A percentile compares a stretch with the other conserved stretches of the same genome.
Evolutionary conservation across 2,888 invertebrate species (phyloP).

Genomic region (Oscheius sp.): DNA sequence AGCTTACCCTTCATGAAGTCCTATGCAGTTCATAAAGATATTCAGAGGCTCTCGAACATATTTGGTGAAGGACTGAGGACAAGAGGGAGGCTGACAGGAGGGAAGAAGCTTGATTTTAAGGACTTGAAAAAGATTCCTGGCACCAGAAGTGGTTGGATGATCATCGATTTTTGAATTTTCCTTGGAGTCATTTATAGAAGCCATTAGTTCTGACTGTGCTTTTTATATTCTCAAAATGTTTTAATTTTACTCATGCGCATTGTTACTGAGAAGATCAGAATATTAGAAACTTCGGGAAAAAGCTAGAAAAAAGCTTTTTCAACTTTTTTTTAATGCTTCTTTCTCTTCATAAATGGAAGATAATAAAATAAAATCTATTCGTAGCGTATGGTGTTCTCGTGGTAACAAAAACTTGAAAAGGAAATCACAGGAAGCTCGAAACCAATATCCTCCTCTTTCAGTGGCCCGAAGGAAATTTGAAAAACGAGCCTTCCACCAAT

Average conservation of each 20-base stretch:
- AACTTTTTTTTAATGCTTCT: background rate
- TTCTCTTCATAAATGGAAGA: no score
- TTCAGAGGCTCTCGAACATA: background rate
- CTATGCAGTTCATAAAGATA: background rate
- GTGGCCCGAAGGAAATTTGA: no score
- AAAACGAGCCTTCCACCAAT: no score
- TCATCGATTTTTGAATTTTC: background rate
- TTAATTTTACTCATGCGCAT: background rate
- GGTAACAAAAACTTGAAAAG: no score
- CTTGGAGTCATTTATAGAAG: background rate
- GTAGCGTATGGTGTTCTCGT: no score
- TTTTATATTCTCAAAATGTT: no score
- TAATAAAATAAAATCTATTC: no score
- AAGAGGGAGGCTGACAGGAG: background rate
- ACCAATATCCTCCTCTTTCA: no score
- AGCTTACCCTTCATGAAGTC: background rate
- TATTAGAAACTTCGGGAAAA: background rate
- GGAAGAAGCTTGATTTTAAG: constrained; percentile 4
- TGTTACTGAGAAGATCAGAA: background rate
- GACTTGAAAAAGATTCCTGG: constrained; percentile 6
- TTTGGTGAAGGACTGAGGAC: background rate
- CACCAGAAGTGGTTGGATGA: background rate
- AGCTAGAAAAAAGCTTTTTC: background rate
- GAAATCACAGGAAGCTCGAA: no score
- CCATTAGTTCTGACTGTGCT: no score